Conservation (phyloP, 2,888 invertebrate species). For the Caprella mutica region DNA sequence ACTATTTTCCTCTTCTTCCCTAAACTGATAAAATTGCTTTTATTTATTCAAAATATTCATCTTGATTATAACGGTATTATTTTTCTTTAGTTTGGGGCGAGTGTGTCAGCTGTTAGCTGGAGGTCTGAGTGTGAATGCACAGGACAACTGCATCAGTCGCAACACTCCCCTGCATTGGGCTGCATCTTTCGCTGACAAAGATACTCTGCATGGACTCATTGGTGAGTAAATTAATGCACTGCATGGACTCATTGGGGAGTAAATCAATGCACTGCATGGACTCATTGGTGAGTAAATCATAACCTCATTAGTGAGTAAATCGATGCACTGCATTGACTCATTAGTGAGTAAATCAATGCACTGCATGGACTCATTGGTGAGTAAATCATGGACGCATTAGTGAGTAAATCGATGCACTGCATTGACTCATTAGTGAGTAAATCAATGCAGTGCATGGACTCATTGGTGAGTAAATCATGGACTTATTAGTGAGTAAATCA, state of each 20-base stretch:
- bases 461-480: too few species aligned
- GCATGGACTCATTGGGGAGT: too few species aligned
- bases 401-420: constrained; percentile 48
- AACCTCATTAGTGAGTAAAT: constrained; percentile 49
- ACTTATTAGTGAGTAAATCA: too few species aligned
- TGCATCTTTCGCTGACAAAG: constrained; percentile 50
- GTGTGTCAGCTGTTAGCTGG: constrained; percentile 49
- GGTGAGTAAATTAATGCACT: too few species aligned
- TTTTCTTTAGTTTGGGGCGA: constrained; percentile 45
- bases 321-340: constrained; percentile 50
- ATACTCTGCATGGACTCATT: constrained; percentile 48
- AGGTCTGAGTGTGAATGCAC: constrained; percentile 50
- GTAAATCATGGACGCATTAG: constrained; percentile 54
- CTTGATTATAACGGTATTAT: constrained; percentile 11
- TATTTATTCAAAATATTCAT: neutral
- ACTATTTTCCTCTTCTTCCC: neutral
- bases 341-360: constrained; percentile 46
- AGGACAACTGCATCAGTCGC: constrained; percentile 49
- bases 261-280: too few species aligned
- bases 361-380: constrained; percentile 52
- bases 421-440: too few species aligned
- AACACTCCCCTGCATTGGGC: constrained; percentile 57
- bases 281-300: constrained; percentile 47
- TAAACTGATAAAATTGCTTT: neutral
- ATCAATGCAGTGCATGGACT: too few species aligned